Evolutionary conservation across 2,888 invertebrate species (phyloP).

Genomic region (Cheilosia urbana): DNA sequence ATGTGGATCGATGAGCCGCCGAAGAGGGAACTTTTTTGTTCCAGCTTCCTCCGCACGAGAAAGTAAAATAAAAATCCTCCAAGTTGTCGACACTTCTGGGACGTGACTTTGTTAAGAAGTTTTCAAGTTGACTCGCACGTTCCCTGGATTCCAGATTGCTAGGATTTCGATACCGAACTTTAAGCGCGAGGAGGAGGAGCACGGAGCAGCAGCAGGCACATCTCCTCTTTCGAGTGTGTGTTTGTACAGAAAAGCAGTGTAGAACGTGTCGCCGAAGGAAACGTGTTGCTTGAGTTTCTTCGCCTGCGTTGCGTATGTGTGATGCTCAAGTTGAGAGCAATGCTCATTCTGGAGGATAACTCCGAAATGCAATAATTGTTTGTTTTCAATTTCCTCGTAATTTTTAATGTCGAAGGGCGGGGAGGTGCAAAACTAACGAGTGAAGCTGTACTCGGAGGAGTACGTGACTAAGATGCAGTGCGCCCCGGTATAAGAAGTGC

Average conservation of each 20-base stretch:
- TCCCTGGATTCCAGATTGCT: conserved; percentile 74
- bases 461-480: conserved; percentile 59
- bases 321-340: conserved; percentile 50
- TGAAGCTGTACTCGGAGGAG: conserved; percentile 46
- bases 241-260: conserved; percentile 38
- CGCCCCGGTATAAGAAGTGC: not conserved
- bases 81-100: conserved; percentile 74
- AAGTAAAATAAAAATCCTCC: conserved; percentile 64
- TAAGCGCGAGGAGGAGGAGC: conserved; percentile 27
- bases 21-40: conserved; percentile 50
- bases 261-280: conserved; percentile 60
- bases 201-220: conserved; percentile 10
- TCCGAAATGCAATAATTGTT: conserved; percentile 74
- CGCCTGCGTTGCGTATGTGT: conserved; percentile 20
- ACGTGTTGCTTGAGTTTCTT: conserved; percentile 65
- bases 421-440: conserved; percentile 60
- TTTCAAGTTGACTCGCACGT: conserved; percentile 74
- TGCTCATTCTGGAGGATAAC: conserved; percentile 70
- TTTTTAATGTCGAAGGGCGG: conserved; percentile 58
- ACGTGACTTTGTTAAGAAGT: conserved; percentile 76
- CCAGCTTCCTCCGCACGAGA: conserved; percentile 18
- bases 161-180: conserved; percentile 72
- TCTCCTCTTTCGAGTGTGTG: conserved; percentile 1
- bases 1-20: conserved; percentile 71
- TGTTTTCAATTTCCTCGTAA: conserved; percentile 74